Evolutionary conservation across 2,888 invertebrate genomes (phyloP).

Genomic region (Agelastica alni): DNA sequence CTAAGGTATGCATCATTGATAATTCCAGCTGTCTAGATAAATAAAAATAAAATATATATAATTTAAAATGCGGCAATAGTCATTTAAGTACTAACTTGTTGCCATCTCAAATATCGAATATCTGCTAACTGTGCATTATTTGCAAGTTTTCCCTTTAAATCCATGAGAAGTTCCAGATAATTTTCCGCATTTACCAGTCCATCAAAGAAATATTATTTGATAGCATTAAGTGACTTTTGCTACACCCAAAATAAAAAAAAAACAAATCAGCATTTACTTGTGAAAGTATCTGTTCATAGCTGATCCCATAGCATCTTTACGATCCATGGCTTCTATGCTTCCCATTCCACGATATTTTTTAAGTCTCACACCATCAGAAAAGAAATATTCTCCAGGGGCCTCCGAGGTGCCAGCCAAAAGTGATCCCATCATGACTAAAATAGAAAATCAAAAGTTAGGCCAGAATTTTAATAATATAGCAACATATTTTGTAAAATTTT

Average conservation of each 20-base stretch:
- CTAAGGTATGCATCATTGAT: not conserved
- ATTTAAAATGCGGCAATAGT: no score
- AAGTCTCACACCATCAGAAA: slow-evolving; percentile 94
- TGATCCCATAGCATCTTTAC: slow-evolving; percentile 80
- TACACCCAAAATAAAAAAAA: no score
- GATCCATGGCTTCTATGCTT: slow-evolving; percentile 97
- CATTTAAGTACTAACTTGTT: not conserved
- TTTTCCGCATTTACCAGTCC: not conserved
- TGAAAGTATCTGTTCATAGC: slow-evolving; percentile 76
- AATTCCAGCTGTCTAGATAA: not conserved
- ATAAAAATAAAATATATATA: slow-evolving; percentile 11
- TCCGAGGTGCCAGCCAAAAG: slow-evolving; percentile 97
- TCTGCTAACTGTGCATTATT: not conserved
- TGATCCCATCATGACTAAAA: slow-evolving; percentile 96
- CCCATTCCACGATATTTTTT: slow-evolving; percentile 99
- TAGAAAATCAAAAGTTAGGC: no score
- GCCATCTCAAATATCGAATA: not conserved
- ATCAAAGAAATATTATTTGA: not conserved
- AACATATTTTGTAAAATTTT: no score
- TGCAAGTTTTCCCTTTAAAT: not conserved
- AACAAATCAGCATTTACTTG: slow-evolving; percentile 19
- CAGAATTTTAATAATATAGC: no score
- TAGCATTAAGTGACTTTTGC: no score
- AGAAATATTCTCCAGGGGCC: slow-evolving; percentile 99
- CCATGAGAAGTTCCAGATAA: not conserved